Percentiles rank a stretch among this genome's conserved stretches.
Conservation (phyloP, 2,797 vertebrate species). For the Prionace glauca region DNA sequence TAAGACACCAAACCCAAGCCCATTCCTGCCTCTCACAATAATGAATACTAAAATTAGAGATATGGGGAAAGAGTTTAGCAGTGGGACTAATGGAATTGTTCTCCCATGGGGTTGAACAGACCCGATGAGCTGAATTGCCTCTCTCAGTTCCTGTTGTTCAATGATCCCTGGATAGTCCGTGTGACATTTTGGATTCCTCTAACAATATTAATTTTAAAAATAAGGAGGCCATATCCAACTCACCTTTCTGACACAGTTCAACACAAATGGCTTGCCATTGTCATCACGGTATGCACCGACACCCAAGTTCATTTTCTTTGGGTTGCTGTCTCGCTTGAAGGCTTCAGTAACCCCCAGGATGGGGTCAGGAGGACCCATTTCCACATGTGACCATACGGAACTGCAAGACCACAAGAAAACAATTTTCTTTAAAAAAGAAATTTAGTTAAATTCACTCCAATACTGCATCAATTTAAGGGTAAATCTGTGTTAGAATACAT, state of each 20-base stretch:
- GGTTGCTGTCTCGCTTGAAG: constrained; percentile 82
- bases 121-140: no score
- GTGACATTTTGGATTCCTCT: neutral
- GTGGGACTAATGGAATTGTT: no score
- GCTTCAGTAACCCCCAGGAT: constrained; percentile 94
- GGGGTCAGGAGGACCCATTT: constrained; percentile 95
- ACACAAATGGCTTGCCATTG: constrained; percentile 85
- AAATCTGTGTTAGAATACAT: neutral
- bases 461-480: neutral
- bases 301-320: constrained; percentile 97
- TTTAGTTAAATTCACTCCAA: neutral
- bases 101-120: no score
- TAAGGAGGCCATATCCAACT: neutral
- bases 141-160: no score
- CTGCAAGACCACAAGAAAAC: constrained; percentile 55
- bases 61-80: no score
- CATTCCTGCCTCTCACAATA: no score
- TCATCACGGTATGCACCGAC: constrained; percentile 95
- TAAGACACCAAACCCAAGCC: neutral
- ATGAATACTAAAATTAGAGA: no score
- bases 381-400: constrained; percentile 93
- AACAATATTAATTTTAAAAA: neutral
- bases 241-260: constrained; percentile 89
- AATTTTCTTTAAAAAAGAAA: neutral
- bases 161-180: neutral